Base-by-base conservation (phyloP, 2,888 invertebrate species). In the Andrena camellia region DNA sequence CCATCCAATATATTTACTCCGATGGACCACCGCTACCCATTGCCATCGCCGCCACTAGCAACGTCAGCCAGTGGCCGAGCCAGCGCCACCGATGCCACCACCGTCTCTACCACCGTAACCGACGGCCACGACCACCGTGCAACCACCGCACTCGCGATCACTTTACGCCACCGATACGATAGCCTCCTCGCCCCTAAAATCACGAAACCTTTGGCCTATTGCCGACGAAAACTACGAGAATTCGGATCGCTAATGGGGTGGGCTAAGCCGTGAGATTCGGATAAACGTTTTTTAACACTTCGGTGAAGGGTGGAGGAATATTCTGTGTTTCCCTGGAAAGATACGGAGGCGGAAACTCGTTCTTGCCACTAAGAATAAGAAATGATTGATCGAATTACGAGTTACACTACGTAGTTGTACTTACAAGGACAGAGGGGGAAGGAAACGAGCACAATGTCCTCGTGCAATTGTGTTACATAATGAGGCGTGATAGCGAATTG, bases 1-100 rank as follows among this genome's bases (percentile, higher is more conserved):
- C 89, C 89, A 90, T 90, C 89, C 90, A 91, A 92, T 92, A 92
- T 92, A 92, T 92, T 92, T 92, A 91, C 92, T 90, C 91, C 92
- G 89, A 91, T 92, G 92, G 91, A 90, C 92, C 92, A 91, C 91
- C 89, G 89, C 90, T 88, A 89, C 88, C 57, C 86, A 90, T 84
- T 84, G 82, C 84, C 86, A 83, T 81, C 81, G 69, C 79, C 70
- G 71, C 69, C 81, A 69, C 82, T 82, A 67, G 64, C 74, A 71
- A 72, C 78, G 54, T 29, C 76, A 66, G 60, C 57, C 74, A 63
- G 69, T 48, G 60, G 71, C 81, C 67, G 54, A 26, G 70, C 71
- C 81, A 71, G 60, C 72, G 69, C 78, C 81, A 78, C 75, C 78
- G 67, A 64, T 63, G 29, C 68, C 73, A 78, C 73, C 77, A 67